phyloP scores from a whole-genome alignment of 1,140 invertebrate genomes.

The Tetramorium simillimum region DNA sequence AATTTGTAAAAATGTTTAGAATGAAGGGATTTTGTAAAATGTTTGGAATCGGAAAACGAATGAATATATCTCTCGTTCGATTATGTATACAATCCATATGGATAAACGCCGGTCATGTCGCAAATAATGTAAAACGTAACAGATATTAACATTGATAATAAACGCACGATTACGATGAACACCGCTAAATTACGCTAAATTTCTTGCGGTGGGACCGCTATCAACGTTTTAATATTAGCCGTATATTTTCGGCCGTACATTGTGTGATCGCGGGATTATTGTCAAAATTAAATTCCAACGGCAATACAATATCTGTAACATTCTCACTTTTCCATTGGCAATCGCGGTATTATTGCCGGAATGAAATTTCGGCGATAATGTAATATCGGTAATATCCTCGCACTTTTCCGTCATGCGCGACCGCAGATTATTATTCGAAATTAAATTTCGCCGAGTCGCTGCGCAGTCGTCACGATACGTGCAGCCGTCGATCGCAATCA shows the following conservation, averaged over 20 bases:
- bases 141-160: not conserved
- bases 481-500: not conserved
- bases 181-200: conserved; percentile 24
- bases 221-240: conserved; percentile 47
- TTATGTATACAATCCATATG: not conserved
- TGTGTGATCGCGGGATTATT: conserved; percentile 34
- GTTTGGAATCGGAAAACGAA: not conserved
- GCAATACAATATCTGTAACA: conserved; percentile 35
- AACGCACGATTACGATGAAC: not conserved
- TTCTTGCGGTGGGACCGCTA: not conserved
- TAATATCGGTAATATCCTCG: conserved; percentile 51
- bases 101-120: no score
- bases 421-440: conserved; percentile 53
- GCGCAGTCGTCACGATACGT: conserved; percentile 31
- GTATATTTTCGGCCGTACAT: conserved; percentile 8
- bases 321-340: conserved; percentile 51
- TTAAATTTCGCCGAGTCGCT: conserved; percentile 45
- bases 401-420: conserved; percentile 45
- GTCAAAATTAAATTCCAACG: conserved; percentile 56
- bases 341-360: conserved; percentile 35
- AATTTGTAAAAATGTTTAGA: not conserved
- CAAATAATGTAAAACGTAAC: not conserved
- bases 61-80: not conserved
- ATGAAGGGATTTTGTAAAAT: not conserved
- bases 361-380: conserved; percentile 54